These are phyloP conservation scores for Hipparchia sbordonii DNA, from an alignment of 2,888 invertebrate species.

Conservation along the genomic window DNA sequence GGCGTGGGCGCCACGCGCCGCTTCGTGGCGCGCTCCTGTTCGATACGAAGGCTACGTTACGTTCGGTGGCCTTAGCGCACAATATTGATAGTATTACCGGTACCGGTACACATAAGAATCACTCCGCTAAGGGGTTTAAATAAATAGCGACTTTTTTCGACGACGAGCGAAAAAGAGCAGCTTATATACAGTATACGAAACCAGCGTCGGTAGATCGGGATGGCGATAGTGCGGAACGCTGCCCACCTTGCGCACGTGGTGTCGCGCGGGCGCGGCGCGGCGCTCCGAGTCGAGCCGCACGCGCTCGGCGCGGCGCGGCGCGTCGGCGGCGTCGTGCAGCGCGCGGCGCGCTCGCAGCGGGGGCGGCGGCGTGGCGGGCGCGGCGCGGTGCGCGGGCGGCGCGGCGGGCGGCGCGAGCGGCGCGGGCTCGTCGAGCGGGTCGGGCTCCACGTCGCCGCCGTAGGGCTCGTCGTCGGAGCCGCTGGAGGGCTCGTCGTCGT, in stretches of 20 bases:
- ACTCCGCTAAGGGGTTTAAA: too few species aligned
- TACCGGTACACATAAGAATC: too few species aligned
- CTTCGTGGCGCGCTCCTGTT: constrained; percentile 29
- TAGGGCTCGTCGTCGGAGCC: constrained; percentile 45
- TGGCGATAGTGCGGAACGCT: too few species aligned
- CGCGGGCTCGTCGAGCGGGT: constrained; percentile 29
- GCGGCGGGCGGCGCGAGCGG: constrained; percentile 31
- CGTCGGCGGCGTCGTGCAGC: constrained; percentile 39
- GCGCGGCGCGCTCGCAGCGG: constrained; percentile 33
- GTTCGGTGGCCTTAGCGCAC: background rate
- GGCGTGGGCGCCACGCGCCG: constrained; percentile 38
- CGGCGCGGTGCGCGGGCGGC: constrained; percentile 32
- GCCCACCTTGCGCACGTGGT: constrained; percentile 10
- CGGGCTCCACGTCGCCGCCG: constrained; percentile 46
- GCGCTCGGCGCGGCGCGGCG: constrained; percentile 40
- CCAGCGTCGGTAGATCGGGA: too few species aligned
- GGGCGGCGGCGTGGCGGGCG: constrained; percentile 30
- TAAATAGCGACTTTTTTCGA: too few species aligned
- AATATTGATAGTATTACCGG: too few species aligned
- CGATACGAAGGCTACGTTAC: background rate
- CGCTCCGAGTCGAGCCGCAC: constrained; percentile 20
- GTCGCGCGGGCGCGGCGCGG: constrained; percentile 28
- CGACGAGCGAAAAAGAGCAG: too few species aligned
- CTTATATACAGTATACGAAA: too few species aligned
- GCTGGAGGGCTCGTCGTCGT: constrained; percentile 51